Evolutionary conservation across 2,888 invertebrate species (phyloP), one percentile per base, ranked within the genome.

Genomic region (Heliconius ismenius): DNA sequence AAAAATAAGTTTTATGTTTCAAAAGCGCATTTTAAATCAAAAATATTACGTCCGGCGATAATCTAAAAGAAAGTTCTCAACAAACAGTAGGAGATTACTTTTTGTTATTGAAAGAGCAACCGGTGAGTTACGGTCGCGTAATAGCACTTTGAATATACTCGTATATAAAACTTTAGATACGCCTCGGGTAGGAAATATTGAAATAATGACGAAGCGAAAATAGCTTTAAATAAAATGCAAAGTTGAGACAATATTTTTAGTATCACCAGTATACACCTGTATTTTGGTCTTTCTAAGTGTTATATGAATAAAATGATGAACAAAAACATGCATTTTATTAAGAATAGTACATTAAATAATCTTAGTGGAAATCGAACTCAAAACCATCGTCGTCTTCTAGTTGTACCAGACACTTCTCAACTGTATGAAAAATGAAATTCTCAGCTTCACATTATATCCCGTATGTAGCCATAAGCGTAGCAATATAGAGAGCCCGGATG

Each of bases 101-200:
- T 76, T 74, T 76, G 78, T 74, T 78, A 78, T 79, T 73, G 70
- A 77, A 79, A 72, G 68, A 36, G 58, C 77, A 78, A 54, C 75
- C 73, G 62, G 63, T 49, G 21, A 75, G 64, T 75, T 75, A 28
- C 63, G 43, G 63, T 69, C 70, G 36, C 28, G 63, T 64, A 32
- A 43, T 67, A 65, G 60, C 43, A 75, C 75, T 62, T 62, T 58
- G 11, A 58, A 58, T n/a, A 10, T 58, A 32, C 32, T 32, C 32
- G 32, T 32, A 58, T 58, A 58, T n/a, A 58, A 58, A 58, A 58
- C n/a, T 58, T n/a, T n/a, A 58, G 58, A n/a, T 39, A 39, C 65
- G 65, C 36, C 39, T n/a, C 24, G 39, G 65, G 39, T 39, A 65
- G 39, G 13, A 65, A 65, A 65, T 65, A 65, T 65, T 39, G 65